Percentiles rank a stretch among this genome's conserved stretches.
phyloP scores from a whole-genome alignment of 2,888 invertebrate genomes.

The Chloroclystis v-ata region DNA sequence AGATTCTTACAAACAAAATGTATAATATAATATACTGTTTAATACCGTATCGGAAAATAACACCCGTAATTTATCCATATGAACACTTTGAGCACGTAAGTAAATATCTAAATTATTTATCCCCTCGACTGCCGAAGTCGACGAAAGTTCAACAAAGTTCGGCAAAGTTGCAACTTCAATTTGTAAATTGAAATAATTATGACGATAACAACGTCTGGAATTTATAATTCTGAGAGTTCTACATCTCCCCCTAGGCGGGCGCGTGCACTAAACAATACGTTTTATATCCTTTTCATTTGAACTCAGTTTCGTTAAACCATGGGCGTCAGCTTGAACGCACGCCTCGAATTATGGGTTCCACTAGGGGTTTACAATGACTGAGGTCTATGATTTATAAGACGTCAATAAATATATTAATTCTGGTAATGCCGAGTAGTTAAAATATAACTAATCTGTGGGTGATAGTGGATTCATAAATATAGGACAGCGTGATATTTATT shows the following conservation, averaged over 20 bases:
- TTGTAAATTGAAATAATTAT: constrained; percentile 46
- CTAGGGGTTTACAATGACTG: background rate
- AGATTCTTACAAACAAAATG: no score
- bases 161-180: constrained; percentile 25
- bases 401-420: constrained; percentile 3
- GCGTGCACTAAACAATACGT: background rate
- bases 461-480: no score
- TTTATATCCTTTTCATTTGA: background rate
- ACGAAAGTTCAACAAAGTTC: constrained; percentile 11
- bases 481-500: no score
- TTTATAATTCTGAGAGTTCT: constrained; percentile 52
- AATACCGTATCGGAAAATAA: background rate
- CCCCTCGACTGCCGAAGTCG: constrained; percentile 4
- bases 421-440: background rate
- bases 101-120: constrained; percentile 5
- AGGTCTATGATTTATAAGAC: constrained; percentile 1
- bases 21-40: no score
- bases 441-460: no score
- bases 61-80: background rate
- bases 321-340: background rate
- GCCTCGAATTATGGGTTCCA: background rate
- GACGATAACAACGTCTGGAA: constrained; percentile 48
- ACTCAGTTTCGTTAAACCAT: background rate
- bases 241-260: constrained; percentile 2
- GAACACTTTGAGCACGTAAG: background rate